A percentile compares a stretch with the other conserved stretches of the same genome.
These are phyloP conservation scores for Coregonus sp. DNA, from an alignment of 2,797 vertebrate genomes.

Conservation along the genomic window DNA sequence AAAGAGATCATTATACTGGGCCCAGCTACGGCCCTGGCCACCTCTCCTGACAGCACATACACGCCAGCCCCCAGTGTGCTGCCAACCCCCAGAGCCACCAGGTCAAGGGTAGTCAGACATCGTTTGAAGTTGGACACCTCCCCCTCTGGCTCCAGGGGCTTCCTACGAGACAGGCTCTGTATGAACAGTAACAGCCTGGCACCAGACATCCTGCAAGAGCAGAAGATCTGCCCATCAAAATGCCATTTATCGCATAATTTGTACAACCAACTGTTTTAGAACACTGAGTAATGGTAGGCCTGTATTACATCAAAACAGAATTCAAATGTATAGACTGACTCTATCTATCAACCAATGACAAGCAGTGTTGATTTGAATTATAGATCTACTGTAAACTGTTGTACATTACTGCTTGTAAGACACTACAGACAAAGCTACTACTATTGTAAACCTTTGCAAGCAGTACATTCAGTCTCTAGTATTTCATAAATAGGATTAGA, in stretches of 20 bases:
- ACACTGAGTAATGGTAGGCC: background rate
- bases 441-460: background rate
- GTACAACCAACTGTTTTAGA: background rate
- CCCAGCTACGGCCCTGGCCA: constrained; percentile 78
- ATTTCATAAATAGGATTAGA: background rate
- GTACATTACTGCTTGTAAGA: background rate
- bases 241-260: background rate
- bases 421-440: background rate
- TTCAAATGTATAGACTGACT: background rate
- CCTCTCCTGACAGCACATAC: constrained; percentile 85
- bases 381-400: background rate
- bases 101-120: constrained; percentile 81
- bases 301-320: background rate
- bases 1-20: constrained; percentile 85
- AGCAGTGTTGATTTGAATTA: background rate
- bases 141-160: constrained; percentile 68
- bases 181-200: constrained; percentile 56
- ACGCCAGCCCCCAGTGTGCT: constrained; percentile 82
- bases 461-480: background rate
- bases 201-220: constrained; percentile 62
- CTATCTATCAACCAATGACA: background rate
- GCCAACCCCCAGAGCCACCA: constrained; percentile 81
- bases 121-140: constrained; percentile 76
- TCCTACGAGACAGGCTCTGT: constrained; percentile 74
- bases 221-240: background rate